Evolutionary conservation across 1,140 invertebrate species (phyloP).

Genomic region (Potamilus streckersoni): DNA sequence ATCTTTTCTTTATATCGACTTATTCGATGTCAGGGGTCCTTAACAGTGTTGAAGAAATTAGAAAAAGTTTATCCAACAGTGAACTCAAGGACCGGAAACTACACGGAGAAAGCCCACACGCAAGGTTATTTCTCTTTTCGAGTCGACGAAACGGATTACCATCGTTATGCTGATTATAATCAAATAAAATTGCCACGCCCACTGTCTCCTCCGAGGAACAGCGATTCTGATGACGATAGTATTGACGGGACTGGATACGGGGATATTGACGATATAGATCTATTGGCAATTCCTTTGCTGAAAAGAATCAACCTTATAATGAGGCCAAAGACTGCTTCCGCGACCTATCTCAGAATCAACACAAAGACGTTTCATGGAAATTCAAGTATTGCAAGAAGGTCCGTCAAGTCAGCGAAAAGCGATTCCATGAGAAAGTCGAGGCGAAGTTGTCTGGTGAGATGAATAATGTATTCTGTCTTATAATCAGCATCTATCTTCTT

Average conservation of each 20-base stretch:
- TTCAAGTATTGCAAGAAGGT: no score
- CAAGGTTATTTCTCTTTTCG: constrained; percentile 21
- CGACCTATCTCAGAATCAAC: no score
- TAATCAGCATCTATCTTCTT: no score
- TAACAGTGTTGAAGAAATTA: constrained; percentile 24
- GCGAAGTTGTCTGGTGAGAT: no score
- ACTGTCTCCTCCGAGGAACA: constrained; percentile 6
- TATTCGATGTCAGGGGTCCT: constrained; percentile 8
- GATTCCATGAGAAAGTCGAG: no score
- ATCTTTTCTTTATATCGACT: no score
- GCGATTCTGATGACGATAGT: constrained; percentile 23
- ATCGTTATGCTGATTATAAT: constrained; percentile 29
- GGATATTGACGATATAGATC: background rate
- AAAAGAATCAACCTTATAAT: constrained; percentile 18
- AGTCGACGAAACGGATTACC: constrained; percentile 19
- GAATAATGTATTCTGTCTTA: no score
- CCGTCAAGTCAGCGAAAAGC: no score
- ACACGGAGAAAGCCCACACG: constrained; percentile 9
- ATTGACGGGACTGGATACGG: background rate
- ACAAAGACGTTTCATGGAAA: no score
- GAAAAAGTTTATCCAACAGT: constrained; percentile 21
- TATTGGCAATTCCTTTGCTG: constrained; percentile 23
- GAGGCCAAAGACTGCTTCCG: constrained; percentile 16
- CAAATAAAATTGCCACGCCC: constrained; percentile 15
- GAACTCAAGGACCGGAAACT: constrained; percentile 26